Conservation (phyloP, 2,888 invertebrate genomes). For the Cenopis cana region DNA sequence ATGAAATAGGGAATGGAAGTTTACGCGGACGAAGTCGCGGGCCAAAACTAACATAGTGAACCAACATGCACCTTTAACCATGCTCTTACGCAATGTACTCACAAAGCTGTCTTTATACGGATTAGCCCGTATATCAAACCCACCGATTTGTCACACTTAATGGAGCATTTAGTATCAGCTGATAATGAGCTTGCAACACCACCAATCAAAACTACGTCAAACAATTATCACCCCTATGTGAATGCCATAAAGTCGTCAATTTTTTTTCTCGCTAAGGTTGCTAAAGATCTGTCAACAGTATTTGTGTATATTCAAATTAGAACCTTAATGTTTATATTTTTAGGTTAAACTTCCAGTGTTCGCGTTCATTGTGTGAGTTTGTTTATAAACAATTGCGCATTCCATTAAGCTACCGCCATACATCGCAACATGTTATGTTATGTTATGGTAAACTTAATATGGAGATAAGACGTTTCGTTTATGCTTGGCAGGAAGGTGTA, state of each 20-base stretch:
- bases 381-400: conserved; percentile 28
- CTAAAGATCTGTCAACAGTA: conserved; percentile 5
- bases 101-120: conserved; percentile 28
- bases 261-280: not conserved
- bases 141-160: conserved; percentile 37
- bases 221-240: not conserved
- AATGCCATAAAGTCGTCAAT: not conserved
- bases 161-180: conserved; percentile 35
- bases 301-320: not conserved
- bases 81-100: conserved; percentile 24
- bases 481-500: not conserved
- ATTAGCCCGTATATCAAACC: conserved; percentile 33
- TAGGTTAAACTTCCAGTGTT: not conserved
- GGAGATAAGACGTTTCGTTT: not conserved
- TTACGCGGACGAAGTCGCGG: no score
- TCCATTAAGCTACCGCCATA: not conserved
- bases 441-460: not conserved
- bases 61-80: not conserved
- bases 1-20: no score
- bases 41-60: no score
- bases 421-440: not conserved
- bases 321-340: not conserved
- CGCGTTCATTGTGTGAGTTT: conserved; percentile 5
- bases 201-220: not conserved
- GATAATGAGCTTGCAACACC: conserved; percentile 37